Percentiles rank a stretch among this genome's conserved stretches.
Conservation (phyloP, 2,113 vertebrate genomes). For the Recurvirostra avosetta region DNA sequence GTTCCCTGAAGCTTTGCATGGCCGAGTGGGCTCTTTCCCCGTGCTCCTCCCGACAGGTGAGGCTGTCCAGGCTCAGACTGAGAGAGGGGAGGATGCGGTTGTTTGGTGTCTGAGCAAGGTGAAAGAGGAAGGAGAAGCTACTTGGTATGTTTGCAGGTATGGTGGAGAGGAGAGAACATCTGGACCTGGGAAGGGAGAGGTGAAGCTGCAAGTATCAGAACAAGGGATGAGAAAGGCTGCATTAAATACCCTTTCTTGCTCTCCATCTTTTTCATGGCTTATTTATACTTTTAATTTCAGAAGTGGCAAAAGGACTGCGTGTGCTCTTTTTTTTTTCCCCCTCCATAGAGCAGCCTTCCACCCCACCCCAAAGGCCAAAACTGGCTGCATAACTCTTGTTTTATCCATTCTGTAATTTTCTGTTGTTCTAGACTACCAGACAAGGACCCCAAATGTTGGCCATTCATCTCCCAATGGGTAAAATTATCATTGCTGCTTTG, state of each 20-base stretch:
- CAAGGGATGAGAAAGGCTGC: neutral
- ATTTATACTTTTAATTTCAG: neutral
- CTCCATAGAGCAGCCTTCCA: too few relatives aligned
- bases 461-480: neutral
- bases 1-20: neutral
- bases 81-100: rapidly evolving
- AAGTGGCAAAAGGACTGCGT: neutral
- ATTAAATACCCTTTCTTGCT: neutral
- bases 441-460: neutral
- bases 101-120: neutral
- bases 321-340: rapidly evolving
- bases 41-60: neutral
- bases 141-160: neutral
- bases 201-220: neutral
- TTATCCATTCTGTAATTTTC: neutral
- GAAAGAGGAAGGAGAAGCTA: neutral
- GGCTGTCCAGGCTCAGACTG: neutral
- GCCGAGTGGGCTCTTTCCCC: rapidly evolving
- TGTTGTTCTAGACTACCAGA: neutral
- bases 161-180: neutral
- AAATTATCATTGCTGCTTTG: neutral
- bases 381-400: neutral
- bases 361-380: neutral
- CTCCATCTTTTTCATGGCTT: neutral
- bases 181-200: neutral